Evolutionary conservation across 2,888 invertebrate species (phyloP), one percentile per base, ranked within the genome.

Genomic region (Microdon myrmicae): DNA sequence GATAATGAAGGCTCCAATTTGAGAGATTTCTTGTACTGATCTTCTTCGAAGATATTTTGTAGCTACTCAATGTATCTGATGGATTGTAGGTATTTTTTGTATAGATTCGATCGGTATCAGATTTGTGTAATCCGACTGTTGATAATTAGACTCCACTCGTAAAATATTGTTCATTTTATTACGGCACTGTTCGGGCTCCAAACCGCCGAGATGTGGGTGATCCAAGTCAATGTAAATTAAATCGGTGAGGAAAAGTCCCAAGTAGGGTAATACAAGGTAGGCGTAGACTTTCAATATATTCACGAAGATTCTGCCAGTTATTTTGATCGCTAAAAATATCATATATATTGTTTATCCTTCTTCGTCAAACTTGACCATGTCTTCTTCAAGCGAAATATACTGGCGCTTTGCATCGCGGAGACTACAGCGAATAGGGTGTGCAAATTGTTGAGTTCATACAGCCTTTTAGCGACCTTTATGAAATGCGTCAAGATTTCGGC

Each of bases 251-350:
- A 95, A 96, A 73, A 96, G 84, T 71, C 95, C 95, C 75, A 76
- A 96, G 84, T 82, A 96, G 95, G 19, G 96, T 96, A 81, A 96
- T 94, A 79, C 95, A 96, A 4, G 96, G 96, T 74, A 95, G 82
- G 72, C 90, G 89, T 68, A 93, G 85, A 70, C 86, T 87, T 75
- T 90, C 89, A 82, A 96, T 87, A 79, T 94, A 93, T 71, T 90
- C 90, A 61, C 96, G 83, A 39, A 96, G 82, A 74, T 90, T 90
- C 55, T 87, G 87, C 89, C 94, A 93, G 76, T 96, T 96, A 77
- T 90, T 90, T 68, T 88, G 88, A 75, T 96, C 95, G 34, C 91
- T 90, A 78, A 96, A 96, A 35, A 96, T 84, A 76, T 94, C 93
- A 1, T 90, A 89, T 94, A 45, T 88, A 85, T 70, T 89, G 88